These are phyloP conservation scores for Congeria kusceri DNA, from an alignment of 2,888 invertebrate genomes.

Conservation along the genomic window DNA sequence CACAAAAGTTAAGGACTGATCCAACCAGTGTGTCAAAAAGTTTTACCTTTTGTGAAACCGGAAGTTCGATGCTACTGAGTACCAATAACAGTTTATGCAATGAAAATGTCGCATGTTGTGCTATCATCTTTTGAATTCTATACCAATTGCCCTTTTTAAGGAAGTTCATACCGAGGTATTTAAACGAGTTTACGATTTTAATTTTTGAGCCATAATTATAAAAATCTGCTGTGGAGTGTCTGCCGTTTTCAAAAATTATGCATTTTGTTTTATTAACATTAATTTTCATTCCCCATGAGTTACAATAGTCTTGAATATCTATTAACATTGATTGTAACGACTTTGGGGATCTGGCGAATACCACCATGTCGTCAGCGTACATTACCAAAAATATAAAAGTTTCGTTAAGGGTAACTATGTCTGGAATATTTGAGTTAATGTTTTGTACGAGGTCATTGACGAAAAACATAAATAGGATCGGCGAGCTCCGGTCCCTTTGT, in stretches of 20 bases:
- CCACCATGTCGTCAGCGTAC: too few species aligned
- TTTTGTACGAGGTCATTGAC: constrained; percentile 2
- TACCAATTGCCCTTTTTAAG: constrained; percentile 32
- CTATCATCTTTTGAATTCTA: constrained; percentile 10
- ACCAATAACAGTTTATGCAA: constrained; percentile 19
- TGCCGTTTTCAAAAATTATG: too few species aligned
- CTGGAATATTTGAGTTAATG: too few species aligned
- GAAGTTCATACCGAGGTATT: constrained; percentile 25
- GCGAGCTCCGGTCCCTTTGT: constrained; percentile 26
- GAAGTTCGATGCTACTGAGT: neutral
- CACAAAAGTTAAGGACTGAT: constrained; percentile 6
- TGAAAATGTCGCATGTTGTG: constrained; percentile 13
- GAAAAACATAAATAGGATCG: constrained; percentile 8
- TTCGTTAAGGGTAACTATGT: too few species aligned
- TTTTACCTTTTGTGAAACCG: constrained; percentile 6
- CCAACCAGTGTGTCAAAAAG: constrained; percentile 14
- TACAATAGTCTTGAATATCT: too few species aligned
- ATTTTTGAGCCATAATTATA: neutral
- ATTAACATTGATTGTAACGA: too few species aligned
- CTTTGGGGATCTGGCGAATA: too few species aligned
- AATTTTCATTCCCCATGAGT: too few species aligned
- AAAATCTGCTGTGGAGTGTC: too few species aligned
- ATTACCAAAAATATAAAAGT: too few species aligned
- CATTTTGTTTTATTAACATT: too few species aligned
- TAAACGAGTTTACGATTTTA: constrained; percentile 17